phyloP scores from a whole-genome alignment of 2,888 invertebrate species.

The Hirtodrosophila cameraria region DNA sequence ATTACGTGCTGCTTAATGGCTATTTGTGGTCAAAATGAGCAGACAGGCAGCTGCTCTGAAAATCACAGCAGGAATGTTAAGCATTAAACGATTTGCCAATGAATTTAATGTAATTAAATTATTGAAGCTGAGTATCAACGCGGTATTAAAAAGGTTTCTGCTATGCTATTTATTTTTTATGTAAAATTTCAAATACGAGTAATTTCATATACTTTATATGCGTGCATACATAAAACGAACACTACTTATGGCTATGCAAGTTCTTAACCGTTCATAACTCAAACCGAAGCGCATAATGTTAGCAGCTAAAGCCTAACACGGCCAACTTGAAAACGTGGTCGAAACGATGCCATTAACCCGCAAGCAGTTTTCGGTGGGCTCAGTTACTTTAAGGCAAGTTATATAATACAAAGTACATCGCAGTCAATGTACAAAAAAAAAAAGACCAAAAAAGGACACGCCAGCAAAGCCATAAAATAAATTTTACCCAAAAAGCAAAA shows the following conservation, averaged over 20 bases:
- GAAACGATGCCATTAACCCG: constrained; percentile 53
- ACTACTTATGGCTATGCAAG: not conserved
- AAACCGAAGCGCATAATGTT: constrained; percentile 24
- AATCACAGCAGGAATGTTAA: not conserved
- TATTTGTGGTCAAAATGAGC: constrained; percentile 20
- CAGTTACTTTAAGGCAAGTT: constrained; percentile 28
- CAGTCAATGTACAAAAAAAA: constrained; percentile 36
- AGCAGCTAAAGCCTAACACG: constrained; percentile 9
- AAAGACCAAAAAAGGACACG: constrained; percentile 36
- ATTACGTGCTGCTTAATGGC: constrained; percentile 52
- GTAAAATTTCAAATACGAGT: too few relatives aligned
- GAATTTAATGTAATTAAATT: not conserved
- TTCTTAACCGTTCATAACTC: constrained; percentile 13
- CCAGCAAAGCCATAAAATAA: constrained; percentile 51
- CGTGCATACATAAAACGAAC: not conserved
- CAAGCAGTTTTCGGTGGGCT: constrained; percentile 20
- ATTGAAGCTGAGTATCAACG: not conserved
- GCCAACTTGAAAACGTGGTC: constrained; percentile 30
- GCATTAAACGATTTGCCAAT: not conserved
- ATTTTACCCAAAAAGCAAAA: constrained; percentile 29
- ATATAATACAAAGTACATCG: constrained; percentile 32
- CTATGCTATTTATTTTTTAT: too few relatives aligned
- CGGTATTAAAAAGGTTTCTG: too few relatives aligned
- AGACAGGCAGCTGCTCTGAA: not conserved
- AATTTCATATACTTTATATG: not conserved